Evolutionary conservation across 2,797 vertebrate species (phyloP).

Genomic region (Phaenicophaeus curvirostris): DNA sequence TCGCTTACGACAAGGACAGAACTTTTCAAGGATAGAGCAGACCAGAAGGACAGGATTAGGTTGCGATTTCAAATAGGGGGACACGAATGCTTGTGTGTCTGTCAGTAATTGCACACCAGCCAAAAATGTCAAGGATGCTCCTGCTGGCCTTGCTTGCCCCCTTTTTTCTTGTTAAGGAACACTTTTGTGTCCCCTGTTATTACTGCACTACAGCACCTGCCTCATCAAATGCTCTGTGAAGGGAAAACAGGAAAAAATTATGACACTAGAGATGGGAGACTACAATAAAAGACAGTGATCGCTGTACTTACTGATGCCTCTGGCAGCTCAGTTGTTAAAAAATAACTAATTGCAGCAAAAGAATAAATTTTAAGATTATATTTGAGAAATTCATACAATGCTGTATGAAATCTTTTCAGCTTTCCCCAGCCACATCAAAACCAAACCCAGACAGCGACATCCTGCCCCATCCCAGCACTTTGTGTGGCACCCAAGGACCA

Average conservation of each 20-base stretch:
- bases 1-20: not conserved
- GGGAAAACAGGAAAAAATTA: not conserved
- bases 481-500: not conserved
- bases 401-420: not conserved
- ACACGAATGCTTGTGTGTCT: not conserved
- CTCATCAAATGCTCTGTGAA: not conserved
- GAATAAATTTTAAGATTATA: not conserved
- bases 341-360: not conserved
- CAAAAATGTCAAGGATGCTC: constrained; percentile 51
- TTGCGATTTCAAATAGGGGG: not conserved
- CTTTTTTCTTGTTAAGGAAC: not conserved
- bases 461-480: not conserved
- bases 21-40: not conserved
- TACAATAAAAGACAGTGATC: not conserved
- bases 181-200: not conserved
- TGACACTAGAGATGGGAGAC: not conserved
- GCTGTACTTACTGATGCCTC: not conserved
- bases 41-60: not conserved
- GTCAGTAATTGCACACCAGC: not conserved
- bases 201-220: not conserved
- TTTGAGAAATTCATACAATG: not conserved
- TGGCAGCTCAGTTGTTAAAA: not conserved
- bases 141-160: not conserved
- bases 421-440: not conserved
- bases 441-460: not conserved